phyloP scores from a whole-genome alignment of 2,888 invertebrate genomes.

The Nipponacmea schrenckii region DNA sequence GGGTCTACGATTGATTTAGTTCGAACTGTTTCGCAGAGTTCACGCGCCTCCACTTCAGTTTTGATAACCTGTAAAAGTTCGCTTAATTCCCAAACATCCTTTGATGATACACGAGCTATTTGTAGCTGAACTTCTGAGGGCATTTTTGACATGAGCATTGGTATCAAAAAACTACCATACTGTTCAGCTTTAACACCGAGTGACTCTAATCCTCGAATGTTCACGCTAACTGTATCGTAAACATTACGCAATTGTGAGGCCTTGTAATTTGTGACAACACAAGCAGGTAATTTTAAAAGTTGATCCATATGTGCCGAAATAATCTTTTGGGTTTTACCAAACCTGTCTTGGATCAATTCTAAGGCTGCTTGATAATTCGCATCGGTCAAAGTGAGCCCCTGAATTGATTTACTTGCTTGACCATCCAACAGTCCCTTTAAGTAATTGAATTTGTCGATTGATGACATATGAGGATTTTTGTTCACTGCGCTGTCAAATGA shows the following conservation, averaged over 20 bases:
- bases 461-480: background rate
- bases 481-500: background rate
- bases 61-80: background rate
- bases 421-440: conserved; percentile 10
- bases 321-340: conserved; percentile 1
- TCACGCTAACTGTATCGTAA: no score
- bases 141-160: conserved; percentile 1
- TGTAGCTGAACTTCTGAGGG: background rate
- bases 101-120: no score
- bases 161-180: conserved; percentile 10
- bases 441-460: conserved; percentile 3
- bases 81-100: no score
- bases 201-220: background rate
- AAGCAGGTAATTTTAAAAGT: background rate
- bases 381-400: background rate
- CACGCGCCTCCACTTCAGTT: background rate
- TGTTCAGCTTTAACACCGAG: conserved; percentile 1
- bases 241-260: background rate
- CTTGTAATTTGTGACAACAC: background rate
- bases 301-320: conserved; percentile 7
- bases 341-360: background rate
- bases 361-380: conserved; percentile 4
- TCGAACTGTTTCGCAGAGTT: background rate
- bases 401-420: background rate
- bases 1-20: background rate